These are phyloP conservation scores for Hypsibius dujardini DNA, from an alignment of 1,140 invertebrate species.

Conservation along the genomic window DNA sequence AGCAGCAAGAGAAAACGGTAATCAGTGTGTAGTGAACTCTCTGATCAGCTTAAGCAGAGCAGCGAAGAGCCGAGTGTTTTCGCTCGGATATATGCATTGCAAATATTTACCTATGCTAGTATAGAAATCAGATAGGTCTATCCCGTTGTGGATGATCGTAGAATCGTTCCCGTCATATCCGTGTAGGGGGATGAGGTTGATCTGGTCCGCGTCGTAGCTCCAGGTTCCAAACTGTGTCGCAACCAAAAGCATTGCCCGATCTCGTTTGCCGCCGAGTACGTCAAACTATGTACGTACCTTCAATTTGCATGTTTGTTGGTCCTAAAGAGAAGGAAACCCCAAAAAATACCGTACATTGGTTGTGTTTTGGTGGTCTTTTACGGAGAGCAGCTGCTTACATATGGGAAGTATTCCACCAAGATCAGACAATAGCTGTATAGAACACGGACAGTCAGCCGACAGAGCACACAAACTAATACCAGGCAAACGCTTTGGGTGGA, in stretches of 20 bases:
- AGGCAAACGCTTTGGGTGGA: no score
- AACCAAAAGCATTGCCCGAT: neutral
- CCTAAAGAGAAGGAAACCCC: slow-evolving; percentile 29
- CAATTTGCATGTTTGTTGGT: slow-evolving; percentile 63
- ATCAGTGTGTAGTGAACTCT: no score
- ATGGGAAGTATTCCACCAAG: slow-evolving; percentile 86
- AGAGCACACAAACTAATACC: no score
- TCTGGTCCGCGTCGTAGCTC: slow-evolving; percentile 92
- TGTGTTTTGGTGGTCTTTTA: neutral
- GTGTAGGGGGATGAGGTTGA: slow-evolving; percentile 38
- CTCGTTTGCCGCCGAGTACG: no score
- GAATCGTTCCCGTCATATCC: slow-evolving; percentile 22
- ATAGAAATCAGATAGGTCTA: slow-evolving; percentile 86
- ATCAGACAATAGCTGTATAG: slow-evolving; percentile 82
- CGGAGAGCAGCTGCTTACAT: slow-evolving; percentile 31
- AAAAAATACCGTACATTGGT: neutral
- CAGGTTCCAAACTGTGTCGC: slow-evolving; percentile 92
- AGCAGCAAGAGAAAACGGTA: no score
- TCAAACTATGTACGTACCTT: slow-evolving; percentile 10
- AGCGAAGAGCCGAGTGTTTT: no score
- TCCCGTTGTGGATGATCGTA: slow-evolving; percentile 63
- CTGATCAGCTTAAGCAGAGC: no score
- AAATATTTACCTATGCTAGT: slow-evolving; percentile 91
- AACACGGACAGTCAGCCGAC: no score
- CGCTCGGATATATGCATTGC: no score